Evolutionary conservation across 2,888 invertebrate genomes (phyloP), one percentile per base, ranked within the genome.

Genomic region (Acleris cristana): DNA sequence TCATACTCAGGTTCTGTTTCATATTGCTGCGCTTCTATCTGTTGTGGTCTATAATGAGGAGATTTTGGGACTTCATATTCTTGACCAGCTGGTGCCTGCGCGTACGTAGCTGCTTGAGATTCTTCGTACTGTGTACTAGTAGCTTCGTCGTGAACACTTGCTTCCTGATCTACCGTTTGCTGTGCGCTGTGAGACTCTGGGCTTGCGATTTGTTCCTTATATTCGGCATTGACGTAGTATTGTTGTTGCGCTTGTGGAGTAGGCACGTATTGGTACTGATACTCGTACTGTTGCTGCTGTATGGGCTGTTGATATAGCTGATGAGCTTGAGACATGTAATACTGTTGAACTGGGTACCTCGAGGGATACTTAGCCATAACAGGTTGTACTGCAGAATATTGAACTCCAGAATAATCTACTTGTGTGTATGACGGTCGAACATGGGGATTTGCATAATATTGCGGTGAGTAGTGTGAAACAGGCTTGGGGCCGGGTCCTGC

Each of bases 341-440:
- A 87, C 34, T 85, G 83, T 45, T 83, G 84, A 30, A 80, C 82
- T 34, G 77, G 76, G 66, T 89, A 87, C 54, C 81, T 85, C 53
- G 85, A 79, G 48, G 92, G 92, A 72, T 92, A 92, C 71, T 81
- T 85, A 2, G 92, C 92, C 89, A 92, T 91, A 2, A 89, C 90
- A n/a, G 92, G 92, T 72, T 92, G 89, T 1, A 91, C 92, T 16
- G 88, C 91, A 2, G 92, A 92, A 69, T 92, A 92, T 65, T 92
- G 91, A 4, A 92, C 87, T 53, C 92, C 92, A 34, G 92, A 89
- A 49, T 85, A 82, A 73, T 91, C 89, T 16, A 88, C 80, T 71
- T 92, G 87, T 1, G 91, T 90, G 66, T 92, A 92, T 8, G 88
- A 79, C 26, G 92, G 90, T 60, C 85, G 86, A 1, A 88, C 85